Base-by-base conservation (phyloP, 2,888 invertebrate genomes). In the Sphaerophoria rueppellii region DNA sequence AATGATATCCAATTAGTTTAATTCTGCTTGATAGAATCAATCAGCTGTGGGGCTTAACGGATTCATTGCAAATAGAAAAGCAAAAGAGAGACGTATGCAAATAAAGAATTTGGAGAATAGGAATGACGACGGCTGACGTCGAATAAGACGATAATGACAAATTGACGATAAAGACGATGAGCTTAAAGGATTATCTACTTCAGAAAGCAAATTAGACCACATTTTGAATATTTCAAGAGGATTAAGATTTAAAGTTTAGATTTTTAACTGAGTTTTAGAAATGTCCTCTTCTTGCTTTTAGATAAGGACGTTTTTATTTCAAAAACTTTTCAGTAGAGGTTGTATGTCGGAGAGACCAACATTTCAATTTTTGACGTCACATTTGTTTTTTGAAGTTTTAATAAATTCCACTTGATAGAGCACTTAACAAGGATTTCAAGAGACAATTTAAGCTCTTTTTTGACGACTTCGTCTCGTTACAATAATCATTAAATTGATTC, bases 1-100 rank as follows among this genome's bases (percentile, higher is more conserved):
- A 69, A 82, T 24, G 24, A 24, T 2, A 82, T 60, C 69, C 77
- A 82, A 73, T 82, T 82, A 72, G 61, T 61, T 57, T 73, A 82
- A 73, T 77, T 55, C 32, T 48, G 34, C 60, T 69, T 82, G 69
- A 77, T 72, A 61, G 82, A 73, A 73, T 82, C 57, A 50, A 52
- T 77, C 55, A 60, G 40, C 55, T 11, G 24, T 40, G 40, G 32
- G 57, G 32, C 34, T 52, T 24, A 24, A 43, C n/a, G 46, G 32
- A 46, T 50, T 58, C 60, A 60, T 65, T 58, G 60, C 43, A 52
- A 40, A 6, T 9, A 40, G 24, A 60, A 43, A 55, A 2, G 46
- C 11, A 40, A 40, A 60, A 43, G 35, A 2, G 48, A 37, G 7
- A 32, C n/a, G 16, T 11, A 9, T 5, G 11, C 16, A 11, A 69